Evolutionary conservation across 2,113 vertebrate species (phyloP).

Genomic region (Spea multiplicata): DNA sequence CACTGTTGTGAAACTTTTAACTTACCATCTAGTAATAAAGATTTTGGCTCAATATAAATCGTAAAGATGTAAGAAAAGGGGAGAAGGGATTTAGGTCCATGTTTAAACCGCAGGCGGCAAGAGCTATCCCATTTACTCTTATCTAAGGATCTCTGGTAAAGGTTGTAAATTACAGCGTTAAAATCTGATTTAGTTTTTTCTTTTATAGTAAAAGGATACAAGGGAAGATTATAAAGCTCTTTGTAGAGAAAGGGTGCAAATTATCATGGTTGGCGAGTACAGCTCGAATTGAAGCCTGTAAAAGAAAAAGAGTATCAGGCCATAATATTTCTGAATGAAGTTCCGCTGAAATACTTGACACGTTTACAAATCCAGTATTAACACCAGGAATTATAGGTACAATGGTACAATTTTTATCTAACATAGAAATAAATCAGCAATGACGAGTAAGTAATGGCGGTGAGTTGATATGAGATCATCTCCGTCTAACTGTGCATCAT

Average conservation of each 20-base stretch:
- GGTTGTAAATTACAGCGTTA: constrained; percentile 3
- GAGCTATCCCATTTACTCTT: constrained; percentile 62
- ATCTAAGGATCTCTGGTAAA: constrained; percentile 54
- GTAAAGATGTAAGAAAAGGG: constrained; percentile 61
- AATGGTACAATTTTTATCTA: not conserved
- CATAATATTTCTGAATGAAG: too few species aligned
- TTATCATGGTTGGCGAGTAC: constrained; percentile 68
- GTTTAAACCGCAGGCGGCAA: constrained; percentile 58
- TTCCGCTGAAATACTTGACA: too few species aligned
- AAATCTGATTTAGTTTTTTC: not conserved
- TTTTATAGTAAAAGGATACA: constrained; percentile 69
- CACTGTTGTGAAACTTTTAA: too few species aligned
- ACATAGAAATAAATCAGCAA: not conserved
- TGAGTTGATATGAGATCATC: too few species aligned
- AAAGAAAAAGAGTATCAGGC: constrained; percentile 1
- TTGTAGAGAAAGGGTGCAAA: constrained; percentile 68
- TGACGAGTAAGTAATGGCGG: too few species aligned
- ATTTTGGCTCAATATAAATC: constrained; percentile 57
- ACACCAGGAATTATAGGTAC: too few species aligned
- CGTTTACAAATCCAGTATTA: too few species aligned
- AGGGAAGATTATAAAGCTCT: constrained; percentile 67
- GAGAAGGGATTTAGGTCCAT: constrained; percentile 39
- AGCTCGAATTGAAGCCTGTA: constrained; percentile 68
- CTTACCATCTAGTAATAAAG: constrained; percentile 4
- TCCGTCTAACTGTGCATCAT: too few species aligned